Evolutionary conservation across 2,888 invertebrate species (phyloP), one percentile per base, ranked within the genome.

Genomic region (Epinotia demarniana): DNA sequence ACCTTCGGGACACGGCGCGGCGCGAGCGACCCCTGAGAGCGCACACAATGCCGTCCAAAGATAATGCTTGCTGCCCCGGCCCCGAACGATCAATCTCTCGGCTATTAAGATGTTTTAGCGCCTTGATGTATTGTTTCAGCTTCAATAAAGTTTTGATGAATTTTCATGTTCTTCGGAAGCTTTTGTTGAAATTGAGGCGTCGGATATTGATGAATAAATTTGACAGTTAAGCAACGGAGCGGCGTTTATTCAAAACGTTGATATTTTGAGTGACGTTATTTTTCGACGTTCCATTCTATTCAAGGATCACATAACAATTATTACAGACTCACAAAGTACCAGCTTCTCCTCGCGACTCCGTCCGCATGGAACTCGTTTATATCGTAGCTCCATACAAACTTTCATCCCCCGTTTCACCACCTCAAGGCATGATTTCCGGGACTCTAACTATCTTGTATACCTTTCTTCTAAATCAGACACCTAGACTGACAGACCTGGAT

Each of bases 81-180:
- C 78, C 77, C 81, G 82, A 88, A 91, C 91, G 89, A 93, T 93
- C 92, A 92, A 93, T 93, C 93, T 93, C 89, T 86, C 84, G 89
- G 86, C 92, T 91, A 93, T 93, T 92, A 92, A 89, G 90, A 92
- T 92, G 92, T 91, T 92, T 93, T 93, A 92, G 91, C 92, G 90
- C 89, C 91, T 90, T 91, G 92, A 92, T 92, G 92, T 93, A 93
- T 93, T 93, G 93, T 93, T 93, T 92, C 89, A 89, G 92, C 90
- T 88, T 92, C 91, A 92, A 93, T 92, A 92, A 93, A 93, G 92
- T 94, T 93, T 92, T 93, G 93, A 93, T 93, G 91, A 92, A 94
- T 92, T 91, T 92, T 91, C 90, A 87, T 90, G 89, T 90, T 90
- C 87, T 88, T 87, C 84, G 84, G 85, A 85, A 84, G 85, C 89